phyloP scores from a whole-genome alignment of 2,888 invertebrate species.

The Shargacucullia verbasci region DNA sequence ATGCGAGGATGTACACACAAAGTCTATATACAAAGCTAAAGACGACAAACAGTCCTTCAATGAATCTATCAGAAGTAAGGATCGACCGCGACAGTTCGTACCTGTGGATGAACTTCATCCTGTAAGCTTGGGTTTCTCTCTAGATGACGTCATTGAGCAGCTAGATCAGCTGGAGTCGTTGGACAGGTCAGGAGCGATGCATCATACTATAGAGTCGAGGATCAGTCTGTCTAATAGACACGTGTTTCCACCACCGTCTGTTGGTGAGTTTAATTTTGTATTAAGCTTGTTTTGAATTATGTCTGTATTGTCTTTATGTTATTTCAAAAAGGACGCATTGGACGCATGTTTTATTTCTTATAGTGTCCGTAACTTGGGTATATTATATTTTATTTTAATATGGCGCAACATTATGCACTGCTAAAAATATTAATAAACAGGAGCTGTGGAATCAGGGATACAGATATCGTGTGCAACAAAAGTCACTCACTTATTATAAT shows the following conservation, averaged over 20 bases:
- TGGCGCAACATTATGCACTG: not conserved
- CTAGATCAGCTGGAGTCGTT: slow-evolving; percentile 61
- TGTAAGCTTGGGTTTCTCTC: slow-evolving; percentile 58
- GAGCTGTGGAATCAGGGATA: too few relatives aligned
- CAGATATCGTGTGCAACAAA: too few relatives aligned
- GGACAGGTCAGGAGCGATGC: slow-evolving; percentile 79
- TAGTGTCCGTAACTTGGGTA: not conserved
- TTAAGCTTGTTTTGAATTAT: not conserved
- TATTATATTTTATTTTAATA: not conserved
- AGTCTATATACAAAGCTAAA: slow-evolving; percentile 68
- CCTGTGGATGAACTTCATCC: slow-evolving; percentile 70
- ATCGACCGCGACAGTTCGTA: slow-evolving; percentile 67
- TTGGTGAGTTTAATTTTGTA: slow-evolving; percentile 65
- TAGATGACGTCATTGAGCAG: slow-evolving; percentile 69
- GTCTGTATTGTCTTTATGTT: not conserved
- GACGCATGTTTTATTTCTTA: slow-evolving; percentile 19
- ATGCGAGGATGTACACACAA: slow-evolving; percentile 40
- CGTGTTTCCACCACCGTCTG: slow-evolving; percentile 75
- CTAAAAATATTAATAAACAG: too few relatives aligned
- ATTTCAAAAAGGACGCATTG: not conserved
- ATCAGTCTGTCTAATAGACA: slow-evolving; percentile 64
- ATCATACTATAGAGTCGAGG: slow-evolving; percentile 75
- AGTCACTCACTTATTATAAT: too few relatives aligned
- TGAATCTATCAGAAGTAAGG: slow-evolving; percentile 74
- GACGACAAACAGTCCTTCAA: slow-evolving; percentile 80